A percentile compares a stretch with the other conserved stretches of the same genome.
Conservation (phyloP, 2,113 vertebrate genomes). For the Lanius collurio region DNA sequence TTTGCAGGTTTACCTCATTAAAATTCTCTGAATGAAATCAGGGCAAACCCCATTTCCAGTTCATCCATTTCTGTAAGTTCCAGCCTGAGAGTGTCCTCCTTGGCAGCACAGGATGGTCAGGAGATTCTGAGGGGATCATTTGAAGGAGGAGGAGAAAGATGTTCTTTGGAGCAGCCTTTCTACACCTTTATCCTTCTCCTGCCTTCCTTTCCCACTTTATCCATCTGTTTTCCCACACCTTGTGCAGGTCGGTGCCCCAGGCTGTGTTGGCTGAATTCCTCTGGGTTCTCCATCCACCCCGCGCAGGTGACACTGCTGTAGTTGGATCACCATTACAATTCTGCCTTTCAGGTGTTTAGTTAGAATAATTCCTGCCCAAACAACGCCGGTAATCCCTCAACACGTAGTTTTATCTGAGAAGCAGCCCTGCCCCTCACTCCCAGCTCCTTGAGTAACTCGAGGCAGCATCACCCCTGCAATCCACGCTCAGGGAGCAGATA, state of each 20-base stretch:
- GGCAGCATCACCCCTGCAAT: background rate
- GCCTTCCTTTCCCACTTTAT: background rate
- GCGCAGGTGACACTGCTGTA: background rate
- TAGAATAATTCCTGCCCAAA: background rate
- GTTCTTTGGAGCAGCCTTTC: no score
- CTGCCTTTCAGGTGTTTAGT: background rate
- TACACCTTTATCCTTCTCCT: background rate
- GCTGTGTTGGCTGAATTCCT: background rate
- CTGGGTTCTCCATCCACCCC: fast-evolving
- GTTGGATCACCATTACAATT: background rate
- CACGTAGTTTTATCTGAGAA: background rate
- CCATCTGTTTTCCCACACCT: fast-evolving
- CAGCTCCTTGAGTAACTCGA: background rate
- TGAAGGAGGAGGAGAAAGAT: background rate
- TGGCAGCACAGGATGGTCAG: background rate
- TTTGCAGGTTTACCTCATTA: background rate
- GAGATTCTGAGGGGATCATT: background rate
- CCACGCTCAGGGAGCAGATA: background rate
- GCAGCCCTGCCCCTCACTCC: background rate
- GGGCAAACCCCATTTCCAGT: background rate
- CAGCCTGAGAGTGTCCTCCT: background rate
- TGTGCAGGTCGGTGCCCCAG: background rate
- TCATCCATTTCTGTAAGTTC: background rate
- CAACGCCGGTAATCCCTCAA: background rate
- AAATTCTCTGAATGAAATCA: background rate